These are phyloP conservation scores for Psilanteris sp. DNA, from an alignment of 1,140 invertebrate genomes.

Conservation along the genomic window DNA sequence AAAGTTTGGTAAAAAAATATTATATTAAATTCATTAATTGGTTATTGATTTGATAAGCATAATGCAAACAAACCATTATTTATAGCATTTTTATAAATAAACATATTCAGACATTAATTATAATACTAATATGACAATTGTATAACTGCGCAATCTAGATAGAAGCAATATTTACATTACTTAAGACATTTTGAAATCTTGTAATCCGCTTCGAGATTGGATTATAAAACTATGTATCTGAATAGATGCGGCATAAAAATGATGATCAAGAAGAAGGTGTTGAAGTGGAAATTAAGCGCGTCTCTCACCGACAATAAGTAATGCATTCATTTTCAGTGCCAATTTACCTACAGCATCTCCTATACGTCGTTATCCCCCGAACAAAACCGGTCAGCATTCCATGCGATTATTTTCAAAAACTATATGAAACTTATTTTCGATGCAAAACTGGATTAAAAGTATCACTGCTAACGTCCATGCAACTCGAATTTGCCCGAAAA, in stretches of 20 bases:
- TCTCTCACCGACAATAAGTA: conserved; percentile 57
- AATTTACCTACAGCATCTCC: conserved; percentile 61
- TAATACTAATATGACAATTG: too few species aligned
- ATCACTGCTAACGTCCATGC: conserved; percentile 23
- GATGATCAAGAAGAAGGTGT: conserved; percentile 50
- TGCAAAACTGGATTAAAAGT: conserved; percentile 30
- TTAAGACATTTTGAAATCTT: neutral
- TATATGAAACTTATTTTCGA: conserved; percentile 28
- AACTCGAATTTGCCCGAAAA: neutral
- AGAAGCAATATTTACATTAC: too few species aligned
- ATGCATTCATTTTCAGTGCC: conserved; percentile 44
- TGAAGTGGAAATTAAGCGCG: conserved; percentile 61
- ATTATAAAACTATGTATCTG: neutral
- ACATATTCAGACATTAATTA: too few species aligned
- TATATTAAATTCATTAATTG: too few species aligned
- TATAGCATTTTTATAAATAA: too few species aligned
- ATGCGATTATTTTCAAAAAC: conserved; percentile 46
- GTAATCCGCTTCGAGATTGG: neutral
- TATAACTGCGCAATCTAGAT: too few species aligned
- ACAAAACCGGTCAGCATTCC: conserved; percentile 57
- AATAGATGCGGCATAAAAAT: neutral
- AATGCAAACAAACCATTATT: too few species aligned
- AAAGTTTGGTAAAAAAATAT: too few species aligned
- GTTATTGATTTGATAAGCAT: too few species aligned
- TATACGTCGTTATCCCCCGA: conserved; percentile 35